phyloP scores from a whole-genome alignment of 1,140 invertebrate genomes.

The Arion vulgaris region DNA sequence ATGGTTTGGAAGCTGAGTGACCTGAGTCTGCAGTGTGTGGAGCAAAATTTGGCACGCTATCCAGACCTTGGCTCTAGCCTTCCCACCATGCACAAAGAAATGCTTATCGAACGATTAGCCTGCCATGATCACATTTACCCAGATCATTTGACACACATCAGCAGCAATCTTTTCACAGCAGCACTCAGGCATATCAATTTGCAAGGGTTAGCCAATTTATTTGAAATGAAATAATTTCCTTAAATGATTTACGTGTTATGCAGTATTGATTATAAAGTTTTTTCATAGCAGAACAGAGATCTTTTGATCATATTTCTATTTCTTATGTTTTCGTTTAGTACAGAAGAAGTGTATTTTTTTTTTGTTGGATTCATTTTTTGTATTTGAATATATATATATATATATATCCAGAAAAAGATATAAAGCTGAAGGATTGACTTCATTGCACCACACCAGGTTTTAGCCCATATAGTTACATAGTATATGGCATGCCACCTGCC shows the following conservation, averaged over 20 bases:
- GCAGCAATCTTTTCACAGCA: conserved; percentile 51
- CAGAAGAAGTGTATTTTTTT: too few relatives aligned
- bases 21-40: conserved; percentile 55
- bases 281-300: too few relatives aligned
- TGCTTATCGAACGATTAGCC: conserved; percentile 55
- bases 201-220: conserved; percentile 38
- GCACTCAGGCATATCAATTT: conserved; percentile 53
- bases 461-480: too few relatives aligned
- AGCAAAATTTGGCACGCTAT: conserved; percentile 50
- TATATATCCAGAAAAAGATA: too few relatives aligned
- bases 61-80: conserved; percentile 47
- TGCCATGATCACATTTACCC: conserved; percentile 56
- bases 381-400: too few relatives aligned
- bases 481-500: too few relatives aligned
- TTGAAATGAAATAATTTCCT: not conserved
- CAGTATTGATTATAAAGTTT: not conserved
- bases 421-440: too few relatives aligned
- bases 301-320: too few relatives aligned
- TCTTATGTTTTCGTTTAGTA: too few relatives aligned
- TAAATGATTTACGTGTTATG: too few relatives aligned
- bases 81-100: conserved; percentile 60
- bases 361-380: too few relatives aligned
- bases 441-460: too few relatives aligned
- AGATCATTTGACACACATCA: conserved; percentile 51
- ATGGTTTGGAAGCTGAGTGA: conserved; percentile 61